Evolutionary conservation across 2,113 vertebrate species (phyloP), one percentile per base, ranked within the genome.

Genomic region (Gasterosteus aculeatus): DNA sequence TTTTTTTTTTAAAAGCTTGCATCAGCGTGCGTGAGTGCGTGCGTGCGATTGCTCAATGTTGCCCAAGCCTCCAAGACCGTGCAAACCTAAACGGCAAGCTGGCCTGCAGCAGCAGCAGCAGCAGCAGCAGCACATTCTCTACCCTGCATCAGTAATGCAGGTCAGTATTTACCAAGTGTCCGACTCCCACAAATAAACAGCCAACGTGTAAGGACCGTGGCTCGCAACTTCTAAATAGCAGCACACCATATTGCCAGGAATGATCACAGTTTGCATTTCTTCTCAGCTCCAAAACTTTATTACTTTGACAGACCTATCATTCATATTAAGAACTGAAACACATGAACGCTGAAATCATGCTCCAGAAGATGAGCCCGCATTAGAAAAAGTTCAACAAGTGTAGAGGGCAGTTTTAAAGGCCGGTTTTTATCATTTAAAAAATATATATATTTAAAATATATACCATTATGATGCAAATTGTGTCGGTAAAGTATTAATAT

Each of bases 11-110:
- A 79, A 84, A 82, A 75, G 82, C 75, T 91, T 91, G 88, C 82
- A 88, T 88, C 87, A 85, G 80, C 82, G 58, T 69, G 71, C 60
- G 73, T 69, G 63, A 31, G 81, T 16, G 72, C 15, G 49, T 22
- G 19, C 19, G 58, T 39, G 59, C 44, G 72, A 82, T 88, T 88
- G 83, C 87, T 87, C 88, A 90, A 85, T 68, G 69, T 78, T 87
- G 53, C 84, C 78, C 68, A 77, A 63, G 72, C 75, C 54, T 75
- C 33, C 26, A 58, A 79, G 49, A 63, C 26, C 60, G 47, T 71
- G 65, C 78, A 73, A 86, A 82, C 72, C 69, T 66, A 41, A 77
- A 77, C 29, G 11, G 65, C 64, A 77, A 78, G 57, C 64, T 72
- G 47, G 38, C 59, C 65, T 33, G 66, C 66, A 57, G 7, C 22